Base-by-base conservation (phyloP, 1,140 invertebrate genomes). In the Eupeodes corollae region DNA sequence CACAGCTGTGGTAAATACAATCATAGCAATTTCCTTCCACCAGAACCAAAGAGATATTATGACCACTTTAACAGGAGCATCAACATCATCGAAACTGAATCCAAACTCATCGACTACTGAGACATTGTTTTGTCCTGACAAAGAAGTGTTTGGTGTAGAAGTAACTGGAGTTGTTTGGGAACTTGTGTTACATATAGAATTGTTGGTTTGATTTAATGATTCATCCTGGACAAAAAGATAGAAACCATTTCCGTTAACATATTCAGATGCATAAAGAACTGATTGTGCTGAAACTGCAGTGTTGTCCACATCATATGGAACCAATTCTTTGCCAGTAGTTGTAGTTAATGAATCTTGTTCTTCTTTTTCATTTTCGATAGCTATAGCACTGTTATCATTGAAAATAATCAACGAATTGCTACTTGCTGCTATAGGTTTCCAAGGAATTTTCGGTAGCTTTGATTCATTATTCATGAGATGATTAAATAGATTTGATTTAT, bases 11-110 rank as follows among this genome's bases (percentile, higher is more conserved):
- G 77, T 68, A 33, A 87, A 56, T n/a, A 79, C 80, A 45, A 86
- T 81, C 1, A 79, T 68, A 6, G 79, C 52, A 43, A 88, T 77
- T 73, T 87, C 84, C 67, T 82, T 85, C 85, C 87, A 90, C 79
- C 83, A 89, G 63, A 79, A 82, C 83, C 83, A 88, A 0, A 91
- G 59, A 0, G 84, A 85, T 30, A 79, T 38, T 13, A 78, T 75
- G 15, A 82, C 76, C 18, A 78, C 69, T 68, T 77, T 73, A 2
- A 76, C 71, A 19, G 73, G 69, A 16, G 70, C 74, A 51, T 75
- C 70, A 33, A 73, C 69, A 39, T 73, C 67, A 49, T 63, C 59
- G 16, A 63, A 54, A 50, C 56, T 61, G 19, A 64, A 67, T 41
- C 54, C 53, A 26, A 63, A 44, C 53, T 64, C 59, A 26, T 62